Evolutionary conservation across 2,888 invertebrate genomes (phyloP), one percentile per base, ranked within the genome.

Genomic region (Rhingia campestris): DNA sequence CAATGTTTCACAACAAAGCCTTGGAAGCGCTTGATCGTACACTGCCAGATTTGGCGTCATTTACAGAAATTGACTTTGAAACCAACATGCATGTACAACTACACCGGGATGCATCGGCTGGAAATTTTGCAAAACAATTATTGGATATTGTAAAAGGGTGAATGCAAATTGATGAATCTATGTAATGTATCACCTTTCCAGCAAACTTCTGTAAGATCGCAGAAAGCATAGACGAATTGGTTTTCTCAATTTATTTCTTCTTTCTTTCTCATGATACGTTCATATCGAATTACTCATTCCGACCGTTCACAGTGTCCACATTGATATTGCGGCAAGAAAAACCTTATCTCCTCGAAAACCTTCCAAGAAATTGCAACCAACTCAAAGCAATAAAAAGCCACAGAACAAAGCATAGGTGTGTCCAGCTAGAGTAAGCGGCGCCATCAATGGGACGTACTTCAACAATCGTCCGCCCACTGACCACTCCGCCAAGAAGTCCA

Each of bases 21-120:
- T 86, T 88, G 43, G 87, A 87, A 86, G 87, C 88, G 81, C 77
- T 88, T 22, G 53, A 88, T 56, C 85, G 87, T 86, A 47, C n/a
- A n/a, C n/a, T n/a, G n/a, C n/a, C n/a, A n/a, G n/a, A n/a, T n/a
- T n/a, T 86, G 79, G 74, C 43, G 53, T 30, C 56, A 72, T 63
- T 70, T 81, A 6, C 51, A 64, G 45, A 77, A 45, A 74, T 22
- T 77, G 3, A 41, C 49, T 33, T 47, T 81, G 32, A 67, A 12
- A 3, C 49, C 14, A 86, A 86, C 33, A 74, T 81, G 70, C 64
- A 79, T 33, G 81, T 81, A 33, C 33, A 35, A 30, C 67, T 86
- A 56, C 72, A 76, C 75, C 73, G 73, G 63, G 80, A 87, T 67
- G 80, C 39, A 81, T 69, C 74, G 54, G 73, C 47, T 51, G 58